Evolutionary conservation across 2,888 invertebrate species (phyloP), one percentile per base, ranked within the genome.

Genomic region (Lycaena phlaeas): DNA sequence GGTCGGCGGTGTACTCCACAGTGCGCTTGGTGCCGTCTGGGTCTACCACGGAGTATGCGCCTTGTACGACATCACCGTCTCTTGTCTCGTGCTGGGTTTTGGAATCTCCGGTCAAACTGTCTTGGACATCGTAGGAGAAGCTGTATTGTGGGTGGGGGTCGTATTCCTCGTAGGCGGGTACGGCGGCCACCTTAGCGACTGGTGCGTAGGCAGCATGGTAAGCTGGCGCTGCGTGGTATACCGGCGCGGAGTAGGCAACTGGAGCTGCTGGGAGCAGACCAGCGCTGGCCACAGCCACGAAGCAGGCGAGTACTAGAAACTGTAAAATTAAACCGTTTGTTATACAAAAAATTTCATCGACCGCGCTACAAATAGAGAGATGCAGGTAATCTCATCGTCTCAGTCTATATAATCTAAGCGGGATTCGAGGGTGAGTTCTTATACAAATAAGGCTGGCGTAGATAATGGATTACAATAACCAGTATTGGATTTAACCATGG

Each of bases 71-170:
- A 34, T 82, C 81, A 26, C 81, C 81, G 44, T 79, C 72, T 53
- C 81, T 78, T 50, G 54, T 68, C 54, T 82, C 81, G 55, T 82
- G 81, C 50, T 82, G 81, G 50, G 57, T 59, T 64, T 82, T 82
- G 48, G 76, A 74, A 62, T 78, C 77, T 0, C 77, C 77, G 49
- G 87, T 87, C 38, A 86, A 66, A 45, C 75, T 68, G 50, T 87
- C 87, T 53, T 87, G 85, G 6, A 87, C 85, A 48, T 87, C 86
- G 63, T 87, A 87, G 0, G 85, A 77, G 68, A 79, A 87, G 57
- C 76, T 79, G 73, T 87, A 86, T 57, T 86, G 85, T 55, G 42
- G 79, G 64, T 54, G 74, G 52, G 29, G 58, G 45, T 66, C 75
- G 62, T 63, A 73, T 58, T 51, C 77, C 62, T 42, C 73, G 28